phyloP scores from a whole-genome alignment of 1,140 invertebrate genomes.

The Hycleus phaleratus region DNA sequence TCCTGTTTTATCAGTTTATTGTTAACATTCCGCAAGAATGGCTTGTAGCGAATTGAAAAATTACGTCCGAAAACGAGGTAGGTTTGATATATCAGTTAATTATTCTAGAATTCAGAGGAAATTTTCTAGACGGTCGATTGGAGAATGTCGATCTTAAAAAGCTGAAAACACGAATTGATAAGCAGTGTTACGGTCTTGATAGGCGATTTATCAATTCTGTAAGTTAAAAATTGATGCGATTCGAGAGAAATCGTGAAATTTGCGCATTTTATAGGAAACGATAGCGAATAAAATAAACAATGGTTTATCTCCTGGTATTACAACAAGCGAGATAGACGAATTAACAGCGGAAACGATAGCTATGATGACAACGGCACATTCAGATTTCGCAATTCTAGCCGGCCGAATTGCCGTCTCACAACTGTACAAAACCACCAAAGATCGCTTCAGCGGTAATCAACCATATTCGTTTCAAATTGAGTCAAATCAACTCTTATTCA shows the following conservation, averaged over 20 bases:
- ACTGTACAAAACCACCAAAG: constrained; percentile 94
- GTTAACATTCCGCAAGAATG: too few species aligned
- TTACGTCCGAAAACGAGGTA: too few species aligned
- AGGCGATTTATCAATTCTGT: constrained; percentile 95
- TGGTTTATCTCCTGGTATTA: constrained; percentile 92
- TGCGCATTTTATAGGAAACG: constrained; percentile 48
- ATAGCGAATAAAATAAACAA: constrained; percentile 86
- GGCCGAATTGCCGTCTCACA: constrained; percentile 95
- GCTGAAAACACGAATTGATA: constrained; percentile 92
- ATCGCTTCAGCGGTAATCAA: constrained; percentile 72
- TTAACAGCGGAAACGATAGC: constrained; percentile 94
- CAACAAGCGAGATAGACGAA: constrained; percentile 94
- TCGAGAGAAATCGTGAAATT: neutral
- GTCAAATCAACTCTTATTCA: neutral
- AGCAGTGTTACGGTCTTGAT: constrained; percentile 92
- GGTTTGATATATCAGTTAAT: too few species aligned
- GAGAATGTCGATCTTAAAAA: constrained; percentile 96
- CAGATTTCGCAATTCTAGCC: constrained; percentile 93
- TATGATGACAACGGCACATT: constrained; percentile 92
- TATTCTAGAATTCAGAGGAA: too few species aligned
- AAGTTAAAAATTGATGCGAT: constrained; percentile 41
- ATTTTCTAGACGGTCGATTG: constrained; percentile 67
- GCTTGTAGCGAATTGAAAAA: too few species aligned
- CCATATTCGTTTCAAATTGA: neutral
- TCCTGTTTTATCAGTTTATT: too few species aligned